A percentile compares a stretch with the other conserved stretches of the same genome.
Conservation (phyloP, 2,113 vertebrate genomes). For the Bos taurus region ARS-UCD2.0 NC_037342.1:25581001-25581500, state of each 20-base stretch:
- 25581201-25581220: background rate
- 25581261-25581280: background rate
- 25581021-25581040: background rate
- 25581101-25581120: no score
- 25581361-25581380: no score
- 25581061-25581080: background rate
- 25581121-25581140: background rate
- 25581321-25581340: background rate
- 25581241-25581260: fast-evolving
- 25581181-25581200: background rate
- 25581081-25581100: background rate
- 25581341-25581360: background rate
- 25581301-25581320: background rate
- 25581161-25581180: background rate
- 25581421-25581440: no score
- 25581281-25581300: background rate
- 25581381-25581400: no score
- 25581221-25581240: background rate
- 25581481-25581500: background rate
- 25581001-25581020: background rate
- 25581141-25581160: background rate
- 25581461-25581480: background rate
- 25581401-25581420: background rate
- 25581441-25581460: background rate
- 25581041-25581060: background rate